These are phyloP conservation scores for Luperina nickerlii DNA, from an alignment of 2,888 invertebrate genomes.

Conservation along the genomic window DNA sequence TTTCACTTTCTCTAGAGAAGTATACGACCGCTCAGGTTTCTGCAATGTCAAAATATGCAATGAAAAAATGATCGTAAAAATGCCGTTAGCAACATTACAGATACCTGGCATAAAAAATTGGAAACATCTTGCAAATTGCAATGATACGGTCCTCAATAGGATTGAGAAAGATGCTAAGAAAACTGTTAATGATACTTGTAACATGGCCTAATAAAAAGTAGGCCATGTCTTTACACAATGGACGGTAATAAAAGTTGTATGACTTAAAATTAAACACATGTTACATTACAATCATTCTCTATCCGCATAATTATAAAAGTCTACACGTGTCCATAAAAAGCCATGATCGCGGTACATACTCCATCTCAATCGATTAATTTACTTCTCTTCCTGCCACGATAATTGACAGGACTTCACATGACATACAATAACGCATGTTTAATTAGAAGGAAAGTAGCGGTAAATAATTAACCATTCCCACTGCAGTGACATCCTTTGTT, in stretches of 20 bases:
- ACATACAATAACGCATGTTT: conserved; percentile 37
- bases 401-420: conserved; percentile 49
- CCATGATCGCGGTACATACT: background rate
- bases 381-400: conserved; percentile 34
- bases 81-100: conserved; percentile 28
- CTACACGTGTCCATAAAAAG: background rate
- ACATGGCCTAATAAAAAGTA: background rate
- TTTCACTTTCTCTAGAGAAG: conserved; percentile 84
- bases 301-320: background rate
- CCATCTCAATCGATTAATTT: conserved; percentile 41
- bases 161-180: background rate
- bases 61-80: conserved; percentile 38
- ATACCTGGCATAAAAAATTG: conserved; percentile 27
- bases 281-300: conserved; percentile 12
- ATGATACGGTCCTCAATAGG: conserved; percentile 7
- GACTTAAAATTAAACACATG: conserved; percentile 16
- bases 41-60: conserved; percentile 66
- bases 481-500: conserved; percentile 39
- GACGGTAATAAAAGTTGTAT: background rate
- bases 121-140: conserved; percentile 8
- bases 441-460: conserved; percentile 47
- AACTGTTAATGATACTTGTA: background rate
- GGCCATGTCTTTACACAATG: background rate
- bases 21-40: conserved; percentile 72
- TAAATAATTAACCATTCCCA: conserved; percentile 50